phyloP scores from a whole-genome alignment of 2,888 invertebrate species.

The Rhagonycha fulva region DNA sequence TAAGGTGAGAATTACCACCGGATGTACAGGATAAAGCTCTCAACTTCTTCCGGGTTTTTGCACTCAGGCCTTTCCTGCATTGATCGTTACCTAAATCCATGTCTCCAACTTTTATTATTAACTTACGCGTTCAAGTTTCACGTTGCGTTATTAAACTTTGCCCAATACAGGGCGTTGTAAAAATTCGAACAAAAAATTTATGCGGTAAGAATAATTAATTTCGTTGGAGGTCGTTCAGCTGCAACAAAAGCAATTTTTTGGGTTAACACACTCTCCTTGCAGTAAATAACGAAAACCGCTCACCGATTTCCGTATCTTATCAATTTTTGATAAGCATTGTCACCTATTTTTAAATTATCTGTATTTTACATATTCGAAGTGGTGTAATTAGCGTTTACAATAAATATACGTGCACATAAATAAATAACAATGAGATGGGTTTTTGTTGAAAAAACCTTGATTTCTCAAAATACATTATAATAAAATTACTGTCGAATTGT shows the following conservation, averaged over 20 bases:
- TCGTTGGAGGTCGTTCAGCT: background rate
- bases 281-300: background rate
- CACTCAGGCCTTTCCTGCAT: background rate
- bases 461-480: background rate
- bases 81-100: background rate
- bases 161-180: background rate
- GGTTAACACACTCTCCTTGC: background rate
- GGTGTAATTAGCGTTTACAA: background rate
- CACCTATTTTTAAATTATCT: background rate
- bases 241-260: background rate
- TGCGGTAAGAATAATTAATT: background rate
- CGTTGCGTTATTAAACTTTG: background rate
- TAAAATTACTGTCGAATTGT: background rate
- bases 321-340: background rate
- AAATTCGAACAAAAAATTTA: background rate
- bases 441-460: background rate
- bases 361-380: background rate
- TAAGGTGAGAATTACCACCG: slow-evolving; percentile 4
- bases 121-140: background rate
- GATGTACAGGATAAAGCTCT: slow-evolving; percentile 13
- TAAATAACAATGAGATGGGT: background rate
- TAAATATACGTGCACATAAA: background rate
- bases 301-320: background rate
- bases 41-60: background rate
- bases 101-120: background rate